phyloP scores from a whole-genome alignment of 2,888 invertebrate genomes.

The Nephrotoma appendiculata region DNA sequence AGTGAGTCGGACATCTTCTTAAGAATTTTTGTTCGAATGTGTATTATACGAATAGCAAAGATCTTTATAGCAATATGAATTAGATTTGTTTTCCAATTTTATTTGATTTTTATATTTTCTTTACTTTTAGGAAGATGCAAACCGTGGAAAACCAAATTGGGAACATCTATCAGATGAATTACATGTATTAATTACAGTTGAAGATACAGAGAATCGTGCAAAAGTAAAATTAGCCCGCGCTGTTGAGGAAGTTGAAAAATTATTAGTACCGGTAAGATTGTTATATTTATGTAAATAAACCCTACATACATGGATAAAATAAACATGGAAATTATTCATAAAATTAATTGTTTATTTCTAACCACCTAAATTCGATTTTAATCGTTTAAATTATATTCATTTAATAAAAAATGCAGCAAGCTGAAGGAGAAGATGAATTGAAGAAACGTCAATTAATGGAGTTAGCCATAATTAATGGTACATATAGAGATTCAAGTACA shows the following conservation, averaged over 20 bases:
- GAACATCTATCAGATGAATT: slow-evolving; percentile 98
- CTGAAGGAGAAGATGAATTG: slow-evolving; percentile 98
- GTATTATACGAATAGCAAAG: neutral
- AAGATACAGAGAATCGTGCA: slow-evolving; percentile 95
- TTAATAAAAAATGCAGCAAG: slow-evolving; percentile 49
- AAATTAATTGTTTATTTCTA: slow-evolving; percentile 7
- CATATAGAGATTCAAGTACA: slow-evolving; percentile 90
- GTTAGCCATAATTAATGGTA: slow-evolving; percentile 98
- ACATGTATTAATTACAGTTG: slow-evolving; percentile 96
- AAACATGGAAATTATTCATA: neutral
- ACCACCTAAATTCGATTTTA: slow-evolving; percentile 13
- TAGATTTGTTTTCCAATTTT: neutral
- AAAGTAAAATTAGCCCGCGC: slow-evolving; percentile 89
- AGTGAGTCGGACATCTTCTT: neutral
- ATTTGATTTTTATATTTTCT: slow-evolving; percentile 10
- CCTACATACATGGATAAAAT: neutral
- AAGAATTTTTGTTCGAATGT: neutral
- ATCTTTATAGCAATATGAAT: neutral
- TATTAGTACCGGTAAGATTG: slow-evolving; percentile 84
- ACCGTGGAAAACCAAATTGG: slow-evolving; percentile 99
- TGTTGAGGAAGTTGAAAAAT: slow-evolving; percentile 94
- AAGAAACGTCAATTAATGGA: slow-evolving; percentile 99
- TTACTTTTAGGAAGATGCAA: slow-evolving; percentile 81
- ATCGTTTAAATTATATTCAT: slow-evolving; percentile 5
- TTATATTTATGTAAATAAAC: neutral